These are phyloP conservation scores for Rhinophrynus dorsalis DNA, from an alignment of 2,797 vertebrate genomes.

Conservation along the genomic window DNA sequence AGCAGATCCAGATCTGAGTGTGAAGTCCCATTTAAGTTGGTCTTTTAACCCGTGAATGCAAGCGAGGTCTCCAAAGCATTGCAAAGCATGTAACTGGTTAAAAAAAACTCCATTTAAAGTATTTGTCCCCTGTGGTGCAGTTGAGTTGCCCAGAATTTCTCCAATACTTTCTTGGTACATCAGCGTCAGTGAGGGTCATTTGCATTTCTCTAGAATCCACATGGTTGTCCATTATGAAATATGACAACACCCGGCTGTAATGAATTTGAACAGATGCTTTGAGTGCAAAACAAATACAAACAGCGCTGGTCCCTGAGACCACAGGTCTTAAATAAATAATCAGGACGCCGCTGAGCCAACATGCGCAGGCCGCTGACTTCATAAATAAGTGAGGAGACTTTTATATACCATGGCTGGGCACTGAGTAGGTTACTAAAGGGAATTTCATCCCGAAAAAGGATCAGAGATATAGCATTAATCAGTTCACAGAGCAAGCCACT, in stretches of 20 bases:
- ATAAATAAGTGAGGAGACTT: conserved; percentile 83
- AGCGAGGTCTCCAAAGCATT: too few relatives aligned
- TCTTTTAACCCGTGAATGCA: too few relatives aligned
- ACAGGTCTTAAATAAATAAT: conserved; percentile 82
- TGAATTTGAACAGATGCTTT: conserved; percentile 58
- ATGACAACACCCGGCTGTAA: conserved; percentile 27
- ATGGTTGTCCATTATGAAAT: background rate
- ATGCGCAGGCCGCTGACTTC: conserved; percentile 73
- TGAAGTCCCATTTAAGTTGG: too few relatives aligned
- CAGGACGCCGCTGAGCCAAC: conserved; percentile 70
- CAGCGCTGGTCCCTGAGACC: conserved; percentile 65
- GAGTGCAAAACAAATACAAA: conserved; percentile 57
- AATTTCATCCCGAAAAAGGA: conserved; percentile 7
- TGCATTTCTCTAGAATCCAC: too few relatives aligned
- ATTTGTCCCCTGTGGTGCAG: too few relatives aligned
- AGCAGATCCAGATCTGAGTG: too few relatives aligned
- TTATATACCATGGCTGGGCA: conserved; percentile 61
- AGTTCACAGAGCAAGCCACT: background rate
- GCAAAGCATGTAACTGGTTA: too few relatives aligned
- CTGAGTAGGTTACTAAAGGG: conserved; percentile 6
- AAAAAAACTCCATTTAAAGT: too few relatives aligned
- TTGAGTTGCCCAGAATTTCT: too few relatives aligned
- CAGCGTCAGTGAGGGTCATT: too few relatives aligned
- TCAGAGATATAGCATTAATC: conserved; percentile 21
- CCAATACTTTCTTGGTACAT: too few relatives aligned